These are phyloP conservation scores for Lipotes vexillifer DNA, from an alignment of 2,113 vertebrate species.

Conservation along the genomic window DNA sequence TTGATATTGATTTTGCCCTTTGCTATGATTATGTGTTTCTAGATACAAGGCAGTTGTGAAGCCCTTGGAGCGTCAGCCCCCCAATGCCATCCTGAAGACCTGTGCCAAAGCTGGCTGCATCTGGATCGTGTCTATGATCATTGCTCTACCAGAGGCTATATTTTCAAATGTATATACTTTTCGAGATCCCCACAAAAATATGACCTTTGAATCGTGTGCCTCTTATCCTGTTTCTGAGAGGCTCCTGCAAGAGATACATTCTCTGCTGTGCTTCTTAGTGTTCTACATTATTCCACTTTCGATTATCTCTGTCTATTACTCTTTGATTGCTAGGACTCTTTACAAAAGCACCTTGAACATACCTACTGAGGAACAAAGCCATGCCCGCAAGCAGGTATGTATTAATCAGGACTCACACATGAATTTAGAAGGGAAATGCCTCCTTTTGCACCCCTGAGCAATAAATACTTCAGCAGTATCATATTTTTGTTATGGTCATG, in stretches of 20 bases:
- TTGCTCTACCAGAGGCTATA: conserved; percentile 84
- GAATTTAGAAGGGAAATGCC: conserved; percentile 12
- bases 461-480: neutral
- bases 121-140: conserved; percentile 83
- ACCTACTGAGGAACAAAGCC: conserved; percentile 83
- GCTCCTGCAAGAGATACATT: conserved; percentile 82
- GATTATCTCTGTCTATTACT: conserved; percentile 86
- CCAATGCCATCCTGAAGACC: conserved; percentile 82
- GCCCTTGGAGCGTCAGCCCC: conserved; percentile 83
- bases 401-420: neutral
- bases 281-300: conserved; percentile 85
- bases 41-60: conserved; percentile 87
- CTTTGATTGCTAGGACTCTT: conserved; percentile 84
- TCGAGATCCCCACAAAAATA: conserved; percentile 77
- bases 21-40: conserved; percentile 39
- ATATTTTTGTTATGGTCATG: neutral
- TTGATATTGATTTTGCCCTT: neutral
- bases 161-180: conserved; percentile 85
- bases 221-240: conserved; percentile 84
- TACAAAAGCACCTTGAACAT: conserved; percentile 84
- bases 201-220: conserved; percentile 80
- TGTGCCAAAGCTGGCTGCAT: conserved; percentile 82
- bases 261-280: conserved; percentile 83
- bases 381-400: conserved; percentile 85
- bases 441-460: neutral